Base-by-base conservation (phyloP, 2,113 vertebrate genomes). In the Dromas ardeola region DNA sequence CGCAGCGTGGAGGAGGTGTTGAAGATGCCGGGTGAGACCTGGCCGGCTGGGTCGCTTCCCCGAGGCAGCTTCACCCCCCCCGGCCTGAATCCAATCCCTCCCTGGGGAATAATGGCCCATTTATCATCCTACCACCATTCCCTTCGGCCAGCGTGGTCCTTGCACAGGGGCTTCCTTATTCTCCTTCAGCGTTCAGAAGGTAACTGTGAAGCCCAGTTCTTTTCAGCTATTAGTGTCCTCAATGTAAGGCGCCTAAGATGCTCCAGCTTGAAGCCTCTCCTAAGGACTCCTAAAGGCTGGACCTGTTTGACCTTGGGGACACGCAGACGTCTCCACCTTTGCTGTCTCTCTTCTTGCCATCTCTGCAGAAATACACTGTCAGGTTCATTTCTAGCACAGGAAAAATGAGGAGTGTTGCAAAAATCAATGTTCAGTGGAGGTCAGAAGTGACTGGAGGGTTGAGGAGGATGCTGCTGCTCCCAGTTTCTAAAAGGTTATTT, bases 391-490 rank as follows among this genome's bases (percentile, higher is more conserved):
- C 88, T 53, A 55, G 83, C 16, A 10, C 62, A 77, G 95, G 72
- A 92, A 95, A 91, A 92, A 86, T n/a, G 53, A 88, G 58, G 80
- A 76, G 72, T 32, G 6, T 20, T 79, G 74, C n/a, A 62, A 80
- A 93, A 95, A 91, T 91, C 91, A 55, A 52, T 86, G 86, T 50
- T 88, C n/a, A 34, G 84, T 4, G 1, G 61, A 85, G 78, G 90
- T 73, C 85, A 61, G 80, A 34, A 50, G 78, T 38, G 38, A 61
- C 88, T 36, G 73, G 62, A 91, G 86, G 83, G 81, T 20, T 81
- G 91, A 71, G 89, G 86, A 88, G 89, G 67, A 94, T 84, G 81
- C 71, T 32, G 63, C 52, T 79, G 78, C 81, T 94, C 47, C 62
- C 8, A 7, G 59, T 40, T 72, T 96, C 87, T 42, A 43, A 81